These are phyloP conservation scores for Ceratina calcarata DNA, from an alignment of 1,140 invertebrate genomes.

Conservation along the genomic window DNA sequence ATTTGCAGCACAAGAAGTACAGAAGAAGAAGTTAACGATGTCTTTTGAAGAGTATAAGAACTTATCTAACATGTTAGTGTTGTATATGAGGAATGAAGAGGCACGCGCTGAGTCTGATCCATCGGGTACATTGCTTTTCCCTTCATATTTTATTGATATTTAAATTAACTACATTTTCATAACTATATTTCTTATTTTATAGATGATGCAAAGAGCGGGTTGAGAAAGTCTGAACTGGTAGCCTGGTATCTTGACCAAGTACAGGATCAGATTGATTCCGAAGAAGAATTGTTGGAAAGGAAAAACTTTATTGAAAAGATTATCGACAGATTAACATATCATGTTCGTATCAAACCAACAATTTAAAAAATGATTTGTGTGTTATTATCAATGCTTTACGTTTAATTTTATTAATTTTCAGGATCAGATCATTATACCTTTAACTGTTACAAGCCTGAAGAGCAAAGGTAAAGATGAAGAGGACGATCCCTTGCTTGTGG, in stretches of 20 bases:
- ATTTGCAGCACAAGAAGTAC: constrained; percentile 24
- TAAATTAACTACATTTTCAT: neutral
- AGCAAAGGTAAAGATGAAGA: constrained; percentile 82
- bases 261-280: constrained; percentile 92
- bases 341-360: constrained; percentile 83
- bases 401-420: constrained; percentile 75
- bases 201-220: constrained; percentile 82
- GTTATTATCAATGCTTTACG: constrained; percentile 10
- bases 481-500: constrained; percentile 93
- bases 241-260: constrained; percentile 97
- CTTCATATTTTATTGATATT: constrained; percentile 19
- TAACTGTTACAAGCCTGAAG: constrained; percentile 85
- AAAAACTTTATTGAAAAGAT: constrained; percentile 97
- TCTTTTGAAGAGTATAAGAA: constrained; percentile 97
- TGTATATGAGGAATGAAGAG: constrained; percentile 94
- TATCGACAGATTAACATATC: constrained; percentile 94
- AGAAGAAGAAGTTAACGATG: constrained; percentile 93
- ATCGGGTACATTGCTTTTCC: constrained; percentile 45
- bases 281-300: constrained; percentile 93
- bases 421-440: constrained; percentile 95
- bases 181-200: constrained; percentile 20
- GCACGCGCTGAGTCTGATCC: constrained; percentile 84
- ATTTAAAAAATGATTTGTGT: constrained; percentile 17
- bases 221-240: constrained; percentile 91
- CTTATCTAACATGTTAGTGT: constrained; percentile 94